Evolutionary conservation across 2,888 invertebrate genomes (phyloP), one percentile per base, ranked within the genome.

Genomic region (Pteria penguin): DNA sequence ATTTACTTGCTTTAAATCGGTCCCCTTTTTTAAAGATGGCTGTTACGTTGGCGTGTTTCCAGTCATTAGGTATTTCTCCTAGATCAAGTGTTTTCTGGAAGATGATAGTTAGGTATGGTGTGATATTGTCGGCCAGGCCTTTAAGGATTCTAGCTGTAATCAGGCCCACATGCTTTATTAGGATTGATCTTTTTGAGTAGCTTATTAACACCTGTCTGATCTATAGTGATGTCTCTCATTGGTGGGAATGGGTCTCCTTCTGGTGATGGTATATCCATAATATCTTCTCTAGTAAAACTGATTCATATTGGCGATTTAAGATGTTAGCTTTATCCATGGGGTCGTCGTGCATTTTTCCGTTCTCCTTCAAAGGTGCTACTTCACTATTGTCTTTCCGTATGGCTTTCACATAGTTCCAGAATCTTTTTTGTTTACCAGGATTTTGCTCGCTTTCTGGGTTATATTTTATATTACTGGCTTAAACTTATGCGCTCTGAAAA

Each of bases 41-140:
- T 22, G 63, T 24, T 55, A 72, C 52, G 26, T 63, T 72, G n/a
- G 63, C 72, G 26, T 63, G 31, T 32, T 55, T 70, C 81, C 79
- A 79, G 73, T 81, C 77, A 27, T 60, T 65, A 1, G 77, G 78
- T 55, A 79, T 57, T 45, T 72, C 63, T 1, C 81, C 77, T 2
- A 60, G 32, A 58, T 78, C 74, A 0, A 62, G 27, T 2, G 71
- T 33, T 60, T 18, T 61, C 33, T 63, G 71, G 29, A 57, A 29
- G 8, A 62, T 72, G 27, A 65, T 65, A 65, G 55, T 26, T 27
- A 62, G 29, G 31, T 52, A 18, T 45, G 76, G 79, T n/a, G 79
- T 45, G 45, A n/a, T n/a, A n/a, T n/a, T n/a, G n/a, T n/a, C n/a
- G n/a, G n/a, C n/a, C n/a, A n/a, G n/a, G n/a, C n/a, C n/a, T n/a